Base-by-base conservation (phyloP, 1,140 invertebrate species). In the Halesus radiatus region DNA sequence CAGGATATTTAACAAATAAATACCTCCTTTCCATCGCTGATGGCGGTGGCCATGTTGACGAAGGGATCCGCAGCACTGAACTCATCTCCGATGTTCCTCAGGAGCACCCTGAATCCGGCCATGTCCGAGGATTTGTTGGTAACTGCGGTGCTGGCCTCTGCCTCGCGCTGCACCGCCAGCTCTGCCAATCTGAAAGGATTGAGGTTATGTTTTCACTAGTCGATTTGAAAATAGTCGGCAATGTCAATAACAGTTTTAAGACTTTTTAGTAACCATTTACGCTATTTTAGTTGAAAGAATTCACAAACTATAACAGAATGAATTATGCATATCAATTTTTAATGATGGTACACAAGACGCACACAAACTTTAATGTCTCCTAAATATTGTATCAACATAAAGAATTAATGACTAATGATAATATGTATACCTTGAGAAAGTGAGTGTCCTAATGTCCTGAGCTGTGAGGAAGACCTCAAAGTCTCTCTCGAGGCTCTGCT, bases 401-500 rank as follows among this genome's bases (percentile, higher is more conserved):
- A 29, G 2, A 29, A 37, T 8, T 7, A 54, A 3, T 10, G 3
- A n/a, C 53, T 2, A 10, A n/a, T 3, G 4, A 54, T 5, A 20
- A 1, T 54, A n/a, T 54, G 6, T 4, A 15, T 56, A 90, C 88
- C 85, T 88, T 62, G 90, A 89, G 80, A 92, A 92, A 18, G 91
- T 91, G 0, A 92, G 84, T 0, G 88, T 90, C 76, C 96, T 90
- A 72, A 97, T 94, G 84, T 97, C 95, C 85, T 95, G 93, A 70
- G 95, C 94, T 0, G 94, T 92, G 6, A 97, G 87, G 84, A 93
- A 91, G 52, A 96, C 87, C 85, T 96, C 95, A 87, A 94, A 96
- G 85, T 96, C 94, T 85, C 95, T 88, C 86, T 97, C 96, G 5
- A 97, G 87, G 0, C 94, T 94, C 87, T 97, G 95, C 84, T 97